A percentile compares a stretch with the other conserved stretches of the same genome.
phyloP scores from a whole-genome alignment of 2,888 invertebrate genomes.

The Meloe dianella region DNA sequence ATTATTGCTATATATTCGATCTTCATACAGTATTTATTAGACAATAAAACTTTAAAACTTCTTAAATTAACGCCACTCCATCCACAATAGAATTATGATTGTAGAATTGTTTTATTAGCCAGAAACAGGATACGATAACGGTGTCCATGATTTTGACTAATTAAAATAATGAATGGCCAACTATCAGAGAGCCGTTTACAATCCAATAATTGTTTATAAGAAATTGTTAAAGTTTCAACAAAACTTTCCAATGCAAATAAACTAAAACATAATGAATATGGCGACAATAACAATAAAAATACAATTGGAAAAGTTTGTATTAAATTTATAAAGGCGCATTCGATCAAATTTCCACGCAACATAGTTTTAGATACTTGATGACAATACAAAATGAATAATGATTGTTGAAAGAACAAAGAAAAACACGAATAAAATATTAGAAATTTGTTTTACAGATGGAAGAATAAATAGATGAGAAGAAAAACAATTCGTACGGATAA shows the following conservation, averaged over 20 bases:
- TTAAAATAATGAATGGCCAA: conserved; percentile 1
- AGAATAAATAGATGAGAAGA: no score
- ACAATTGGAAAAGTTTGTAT: background rate
- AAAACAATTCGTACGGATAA: background rate
- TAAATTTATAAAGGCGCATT: background rate
- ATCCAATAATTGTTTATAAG: background rate
- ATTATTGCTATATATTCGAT: no score
- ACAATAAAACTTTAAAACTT: no score
- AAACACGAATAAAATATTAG: background rate
- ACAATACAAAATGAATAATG: background rate
- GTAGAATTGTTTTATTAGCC: conserved; percentile 1
- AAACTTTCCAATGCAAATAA: background rate
- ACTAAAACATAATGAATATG: no score
- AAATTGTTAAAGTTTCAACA: background rate
- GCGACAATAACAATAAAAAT: background rate
- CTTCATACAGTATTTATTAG: background rate
- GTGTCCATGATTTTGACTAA: conserved; percentile 3
- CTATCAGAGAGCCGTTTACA: background rate
- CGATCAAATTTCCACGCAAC: no score
- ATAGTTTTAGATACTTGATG: no score
- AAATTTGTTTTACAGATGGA: background rate
- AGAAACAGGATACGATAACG: conserved; percentile 9
- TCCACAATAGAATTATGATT: background rate
- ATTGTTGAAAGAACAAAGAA: no score
- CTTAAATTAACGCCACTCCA: background rate